Evolutionary conservation across 2,888 invertebrate species (phyloP).

Genomic region (Tethea ocularis): DNA sequence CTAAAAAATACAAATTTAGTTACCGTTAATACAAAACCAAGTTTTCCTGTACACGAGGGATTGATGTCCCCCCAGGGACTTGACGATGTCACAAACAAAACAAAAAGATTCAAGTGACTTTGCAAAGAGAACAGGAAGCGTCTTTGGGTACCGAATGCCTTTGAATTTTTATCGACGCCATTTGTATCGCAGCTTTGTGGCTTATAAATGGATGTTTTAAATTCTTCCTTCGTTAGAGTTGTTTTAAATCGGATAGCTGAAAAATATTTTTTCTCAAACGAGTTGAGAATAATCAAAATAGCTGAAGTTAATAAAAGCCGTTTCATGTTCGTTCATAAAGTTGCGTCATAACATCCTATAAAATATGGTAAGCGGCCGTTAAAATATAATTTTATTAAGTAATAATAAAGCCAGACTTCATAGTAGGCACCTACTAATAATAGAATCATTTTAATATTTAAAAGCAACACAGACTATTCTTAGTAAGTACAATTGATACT

Average conservation of each 20-base stretch:
- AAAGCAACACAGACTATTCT: no score
- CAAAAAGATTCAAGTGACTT: conserved; percentile 51
- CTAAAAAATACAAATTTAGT: conserved; percentile 23
- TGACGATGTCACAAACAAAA: conserved; percentile 49
- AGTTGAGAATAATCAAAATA: neutral
- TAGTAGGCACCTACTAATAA: no score
- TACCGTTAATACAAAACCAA: conserved; percentile 47
- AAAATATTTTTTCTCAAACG: neutral
- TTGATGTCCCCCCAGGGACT: conserved; percentile 44
- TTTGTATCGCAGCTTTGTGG: conserved; percentile 27
- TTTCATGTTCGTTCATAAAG: conserved; percentile 1
- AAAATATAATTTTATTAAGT: no score
- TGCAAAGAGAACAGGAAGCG: conserved; percentile 38
- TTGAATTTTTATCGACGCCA: conserved; percentile 42
- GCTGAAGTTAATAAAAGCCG: neutral
- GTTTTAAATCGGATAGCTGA: neutral
- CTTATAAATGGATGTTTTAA: conserved; percentile 19
- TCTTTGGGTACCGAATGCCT: conserved; percentile 42
- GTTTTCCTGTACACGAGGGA: conserved; percentile 43
- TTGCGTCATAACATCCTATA: neutral
- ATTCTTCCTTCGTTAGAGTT: conserved; percentile 22
- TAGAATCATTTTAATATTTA: no score
- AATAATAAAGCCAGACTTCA: no score
- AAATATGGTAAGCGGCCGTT: no score
- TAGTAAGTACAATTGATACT: no score